phyloP scores from a whole-genome alignment of 2,888 invertebrate genomes.

The Orthosia gothica region DNA sequence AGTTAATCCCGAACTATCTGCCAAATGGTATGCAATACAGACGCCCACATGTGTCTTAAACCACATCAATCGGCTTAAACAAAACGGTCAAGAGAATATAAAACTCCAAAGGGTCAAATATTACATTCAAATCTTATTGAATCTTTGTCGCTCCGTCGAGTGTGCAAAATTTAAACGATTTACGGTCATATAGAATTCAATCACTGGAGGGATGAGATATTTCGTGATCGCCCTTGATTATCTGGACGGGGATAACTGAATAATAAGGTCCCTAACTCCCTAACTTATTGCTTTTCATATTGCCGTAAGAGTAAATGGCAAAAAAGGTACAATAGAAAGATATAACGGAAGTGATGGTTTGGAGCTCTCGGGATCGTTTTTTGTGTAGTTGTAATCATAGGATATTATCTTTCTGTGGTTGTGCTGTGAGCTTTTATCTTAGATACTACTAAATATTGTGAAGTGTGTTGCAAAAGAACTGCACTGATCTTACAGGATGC shows the following conservation, averaged over 20 bases:
- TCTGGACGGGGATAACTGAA: conserved; percentile 48
- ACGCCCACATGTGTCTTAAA: conserved; percentile 23
- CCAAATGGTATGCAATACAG: conserved; percentile 12
- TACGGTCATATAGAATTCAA: conserved; percentile 61
- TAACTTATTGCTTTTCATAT: conserved; percentile 42
- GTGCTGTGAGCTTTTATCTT: neutral
- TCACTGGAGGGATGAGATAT: conserved; percentile 52
- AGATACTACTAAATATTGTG: too few relatives aligned
- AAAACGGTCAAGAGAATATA: conserved; percentile 54
- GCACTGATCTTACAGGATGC: too few relatives aligned
- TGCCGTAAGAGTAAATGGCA: conserved; percentile 11
- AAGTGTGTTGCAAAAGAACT: too few relatives aligned
- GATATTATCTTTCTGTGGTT: neutral
- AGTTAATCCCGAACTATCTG: conserved; percentile 7
- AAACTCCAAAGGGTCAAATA: conserved; percentile 53
- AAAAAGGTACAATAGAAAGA: neutral
- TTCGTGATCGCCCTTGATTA: conserved; percentile 49
- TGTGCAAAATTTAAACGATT: conserved; percentile 61
- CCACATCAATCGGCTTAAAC: conserved; percentile 43
- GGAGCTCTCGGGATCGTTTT: neutral
- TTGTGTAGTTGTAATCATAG: neutral
- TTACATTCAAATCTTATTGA: conserved; percentile 67
- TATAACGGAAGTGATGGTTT: neutral
- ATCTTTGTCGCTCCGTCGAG: conserved; percentile 42
- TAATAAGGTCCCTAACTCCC: conserved; percentile 45